These are phyloP conservation scores for Crocallis elinguaria DNA, from an alignment of 2,888 invertebrate species.

Conservation along the genomic window DNA sequence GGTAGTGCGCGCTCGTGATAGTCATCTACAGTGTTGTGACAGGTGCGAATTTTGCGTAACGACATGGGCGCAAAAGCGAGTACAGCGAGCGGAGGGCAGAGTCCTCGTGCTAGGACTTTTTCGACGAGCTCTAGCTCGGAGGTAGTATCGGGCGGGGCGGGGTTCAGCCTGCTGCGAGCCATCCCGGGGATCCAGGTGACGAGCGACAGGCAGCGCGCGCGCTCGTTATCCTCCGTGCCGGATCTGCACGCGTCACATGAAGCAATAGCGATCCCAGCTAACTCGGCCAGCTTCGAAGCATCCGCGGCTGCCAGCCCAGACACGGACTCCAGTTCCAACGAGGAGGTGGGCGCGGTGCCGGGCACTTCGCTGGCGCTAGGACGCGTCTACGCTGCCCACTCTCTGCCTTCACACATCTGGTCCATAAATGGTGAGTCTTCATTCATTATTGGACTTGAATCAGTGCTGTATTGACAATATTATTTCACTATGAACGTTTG, in stretches of 20 bases:
- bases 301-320: conserved; percentile 87
- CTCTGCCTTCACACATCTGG: conserved; percentile 96
- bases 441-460: not conserved
- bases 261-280: conserved; percentile 86
- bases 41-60: conserved; percentile 78
- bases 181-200: conserved; percentile 90
- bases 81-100: conserved; percentile 91
- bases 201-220: conserved; percentile 92
- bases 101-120: conserved; percentile 90
- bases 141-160: conserved; percentile 84
- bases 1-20: conserved; percentile 77
- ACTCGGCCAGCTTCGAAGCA: conserved; percentile 86
- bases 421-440: conserved; percentile 91
- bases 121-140: conserved; percentile 89
- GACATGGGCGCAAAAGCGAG: conserved; percentile 94
- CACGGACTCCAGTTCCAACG: conserved; percentile 88
- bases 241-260: conserved; percentile 87
- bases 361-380: conserved; percentile 86
- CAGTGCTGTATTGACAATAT: not conserved
- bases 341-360: conserved; percentile 82
- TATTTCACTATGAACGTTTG: not conserved
- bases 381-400: conserved; percentile 94
- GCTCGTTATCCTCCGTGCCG: conserved; percentile 93
- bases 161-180: conserved; percentile 89
- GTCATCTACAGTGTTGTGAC: conserved; percentile 60